Evolutionary conservation across 2,797 vertebrate genomes (phyloP).

Genomic region (Periophthalmus magnuspinnatus): DNA sequence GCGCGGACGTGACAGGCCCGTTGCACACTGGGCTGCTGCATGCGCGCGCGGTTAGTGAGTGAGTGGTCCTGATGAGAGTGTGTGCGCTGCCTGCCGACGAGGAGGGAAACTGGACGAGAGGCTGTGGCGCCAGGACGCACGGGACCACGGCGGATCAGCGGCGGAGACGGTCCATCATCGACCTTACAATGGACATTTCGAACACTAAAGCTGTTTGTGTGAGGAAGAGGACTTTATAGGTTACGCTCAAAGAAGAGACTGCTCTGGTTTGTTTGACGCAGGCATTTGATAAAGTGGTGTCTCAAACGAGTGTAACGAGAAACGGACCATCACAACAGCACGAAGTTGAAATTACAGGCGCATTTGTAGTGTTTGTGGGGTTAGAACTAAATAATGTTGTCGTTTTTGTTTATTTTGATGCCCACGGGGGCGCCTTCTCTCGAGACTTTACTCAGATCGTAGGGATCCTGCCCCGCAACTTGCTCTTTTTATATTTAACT

Average conservation of each 20-base stretch:
- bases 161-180: constrained; percentile 29
- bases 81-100: constrained; percentile 60
- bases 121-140: constrained; percentile 69
- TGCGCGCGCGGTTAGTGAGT: constrained; percentile 21
- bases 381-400: constrained; percentile 51
- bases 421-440: constrained; percentile 62
- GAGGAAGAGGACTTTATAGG: constrained; percentile 36
- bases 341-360: constrained; percentile 15
- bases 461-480: constrained; percentile 50
- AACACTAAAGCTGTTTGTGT: constrained; percentile 17
- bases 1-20: constrained; percentile 43
- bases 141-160: constrained; percentile 53
- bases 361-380: constrained; percentile 11
- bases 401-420: constrained; percentile 64
- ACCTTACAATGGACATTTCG: constrained; percentile 28
- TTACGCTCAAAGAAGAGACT: background rate
- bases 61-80: constrained; percentile 73
- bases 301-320: constrained; percentile 33
- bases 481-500: constrained; percentile 34
- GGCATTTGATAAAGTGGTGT: constrained; percentile 56
- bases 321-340: constrained; percentile 55
- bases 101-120: constrained; percentile 43
- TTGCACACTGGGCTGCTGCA: constrained; percentile 24
- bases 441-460: constrained; percentile 57
- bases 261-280: constrained; percentile 44